phyloP scores from a whole-genome alignment of 2,113 vertebrate genomes.

The Mesocricetus auratus region DNA sequence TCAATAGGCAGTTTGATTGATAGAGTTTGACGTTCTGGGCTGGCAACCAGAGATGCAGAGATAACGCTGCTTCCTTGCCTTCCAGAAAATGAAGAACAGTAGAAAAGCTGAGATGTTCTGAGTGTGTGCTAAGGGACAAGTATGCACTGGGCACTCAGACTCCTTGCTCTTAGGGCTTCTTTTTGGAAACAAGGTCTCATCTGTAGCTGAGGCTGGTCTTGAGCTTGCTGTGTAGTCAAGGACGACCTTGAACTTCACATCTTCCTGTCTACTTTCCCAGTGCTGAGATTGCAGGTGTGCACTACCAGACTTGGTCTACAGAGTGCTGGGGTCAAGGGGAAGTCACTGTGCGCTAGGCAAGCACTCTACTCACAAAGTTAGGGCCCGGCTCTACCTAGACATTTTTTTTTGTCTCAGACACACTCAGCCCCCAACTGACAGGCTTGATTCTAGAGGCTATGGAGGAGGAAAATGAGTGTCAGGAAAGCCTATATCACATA shows the following conservation, averaged over 20 bases:
- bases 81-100: not conserved
- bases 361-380: not conserved
- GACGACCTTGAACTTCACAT: not conserved
- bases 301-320: not conserved
- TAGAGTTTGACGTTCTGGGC: conserved; percentile 66
- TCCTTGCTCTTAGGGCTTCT: not conserved
- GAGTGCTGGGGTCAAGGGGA: not conserved
- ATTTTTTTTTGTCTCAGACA: not conserved
- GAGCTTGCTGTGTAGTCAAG: not conserved
- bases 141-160: not conserved
- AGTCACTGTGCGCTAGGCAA: not conserved
- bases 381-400: too few species aligned
- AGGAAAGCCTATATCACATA: not conserved
- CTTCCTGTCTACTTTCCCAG: not conserved
- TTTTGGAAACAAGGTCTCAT: not conserved
- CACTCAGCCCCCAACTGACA: not conserved
- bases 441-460: not conserved
- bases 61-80: conserved; percentile 56
- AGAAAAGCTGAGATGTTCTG: not conserved
- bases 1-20: conserved; percentile 58
- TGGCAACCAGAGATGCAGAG: conserved; percentile 64
- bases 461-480: too few species aligned
- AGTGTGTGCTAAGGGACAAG: not conserved
- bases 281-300: not conserved
- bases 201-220: not conserved